These are phyloP conservation scores for Epinotia ramella DNA, from an alignment of 2,888 invertebrate genomes.

Conservation along the genomic window DNA sequence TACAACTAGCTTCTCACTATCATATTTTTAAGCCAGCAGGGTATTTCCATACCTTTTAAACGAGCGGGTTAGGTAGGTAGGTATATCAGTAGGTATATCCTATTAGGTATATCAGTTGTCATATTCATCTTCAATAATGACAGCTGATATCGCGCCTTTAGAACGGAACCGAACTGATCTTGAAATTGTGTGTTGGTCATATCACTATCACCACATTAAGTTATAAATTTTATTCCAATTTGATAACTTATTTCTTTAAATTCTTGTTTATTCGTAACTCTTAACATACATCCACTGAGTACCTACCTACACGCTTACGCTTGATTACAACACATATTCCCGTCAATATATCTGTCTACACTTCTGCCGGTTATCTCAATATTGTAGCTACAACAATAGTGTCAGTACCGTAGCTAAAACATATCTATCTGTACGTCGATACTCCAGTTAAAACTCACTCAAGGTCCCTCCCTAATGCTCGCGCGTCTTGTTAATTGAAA, in stretches of 20 bases:
- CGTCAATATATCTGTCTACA: slow-evolving; percentile 1
- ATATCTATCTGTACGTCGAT: slow-evolving; percentile 18
- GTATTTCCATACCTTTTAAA: too few species aligned
- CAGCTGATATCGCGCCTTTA: too few species aligned
- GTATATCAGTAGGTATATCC: too few species aligned
- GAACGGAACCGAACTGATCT: too few species aligned
- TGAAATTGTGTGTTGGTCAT: too few species aligned
- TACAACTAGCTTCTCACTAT: too few species aligned
- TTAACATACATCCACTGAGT: background rate
- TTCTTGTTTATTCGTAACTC: background rate
- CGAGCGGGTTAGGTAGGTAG: too few species aligned
- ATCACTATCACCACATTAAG: too few species aligned
- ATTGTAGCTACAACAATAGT: background rate
- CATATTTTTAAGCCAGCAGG: too few species aligned
- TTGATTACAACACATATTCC: slow-evolving; percentile 4
- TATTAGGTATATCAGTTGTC: too few species aligned
- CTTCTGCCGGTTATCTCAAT: slow-evolving; percentile 1
- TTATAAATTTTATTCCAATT: background rate
- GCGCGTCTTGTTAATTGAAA: slow-evolving; percentile 30
- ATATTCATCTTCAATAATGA: too few species aligned
- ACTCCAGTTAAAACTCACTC: slow-evolving; percentile 12
- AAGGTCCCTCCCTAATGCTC: slow-evolving; percentile 16
- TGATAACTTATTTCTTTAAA: background rate
- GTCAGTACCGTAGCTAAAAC: slow-evolving; percentile 3
- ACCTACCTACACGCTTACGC: background rate